Base-by-base conservation (phyloP, 30 jellyfish, hydroid and myxozoan species). In the Aurelia aurita region DNA sequence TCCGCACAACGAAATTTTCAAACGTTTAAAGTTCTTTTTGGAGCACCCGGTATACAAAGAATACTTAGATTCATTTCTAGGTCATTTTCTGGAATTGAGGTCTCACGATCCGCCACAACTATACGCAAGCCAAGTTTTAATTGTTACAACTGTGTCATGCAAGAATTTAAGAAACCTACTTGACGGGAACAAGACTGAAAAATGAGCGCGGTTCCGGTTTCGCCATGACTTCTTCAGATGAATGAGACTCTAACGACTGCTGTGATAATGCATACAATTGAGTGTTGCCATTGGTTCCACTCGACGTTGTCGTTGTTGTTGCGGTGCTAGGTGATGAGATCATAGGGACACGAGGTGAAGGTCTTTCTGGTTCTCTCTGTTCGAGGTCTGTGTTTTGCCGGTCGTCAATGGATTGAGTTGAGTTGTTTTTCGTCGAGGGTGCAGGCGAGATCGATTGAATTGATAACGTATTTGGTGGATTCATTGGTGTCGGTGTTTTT, bases 141-240 rank as follows among this genome's bases (percentile, higher is more conserved):
- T n/a, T n/a, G n/a, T n/a, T n/a, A n/a, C n/a, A n/a, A n/a, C n/a
- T n/a, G n/a, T n/a, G n/a, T n/a, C n/a, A n/a, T n/a, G n/a, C n/a
- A n/a, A n/a, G n/a, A n/a, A n/a, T 39, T 39, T 2, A 39, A 27
- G 22, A 11, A n/a, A 75, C 95, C 3, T 54, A 87, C 98, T 89
- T 92, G 59, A 84, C 82, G 5, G 98, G 98, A 5, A 84, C 97
- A 14, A 29, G 77, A 47, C 94, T 80, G 67, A 92, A 92, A 54
- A 91, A 69, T 14, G 97, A 74, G 61, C 77, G 77, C 15, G 95
- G 91, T 21, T 43, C 87, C 11, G 80, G 73, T 69, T 81, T 82
- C 23, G 13, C 51, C 9, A 34, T 54, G 16, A 69, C 85, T 26
- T 79, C 97, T 18, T 82, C 93, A 2, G 97, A 77, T 12, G 91